A percentile compares a stretch with the other conserved stretches of the same genome.
phyloP scores from a whole-genome alignment of 2,888 invertebrate genomes.

The Pyrochroa serraticornis region DNA sequence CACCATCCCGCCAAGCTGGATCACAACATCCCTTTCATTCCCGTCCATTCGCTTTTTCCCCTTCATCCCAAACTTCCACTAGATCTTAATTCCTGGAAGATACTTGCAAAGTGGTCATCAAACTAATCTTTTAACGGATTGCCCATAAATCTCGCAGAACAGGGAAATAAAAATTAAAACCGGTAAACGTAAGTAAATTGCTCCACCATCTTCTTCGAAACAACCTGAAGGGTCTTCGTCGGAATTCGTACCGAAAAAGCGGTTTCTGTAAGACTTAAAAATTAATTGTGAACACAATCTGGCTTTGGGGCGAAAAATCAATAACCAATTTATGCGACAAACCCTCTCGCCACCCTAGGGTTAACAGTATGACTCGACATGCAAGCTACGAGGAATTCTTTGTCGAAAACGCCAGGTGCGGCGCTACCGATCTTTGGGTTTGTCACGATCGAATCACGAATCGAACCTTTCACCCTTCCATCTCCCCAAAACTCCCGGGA shows the following conservation, averaged over 20 bases:
- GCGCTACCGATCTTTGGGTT: not conserved
- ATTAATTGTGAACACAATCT: slow-evolving; percentile 21
- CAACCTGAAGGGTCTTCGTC: too few species aligned
- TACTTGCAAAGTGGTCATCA: too few species aligned
- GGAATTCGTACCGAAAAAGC: too few species aligned
- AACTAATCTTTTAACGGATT: too few species aligned
- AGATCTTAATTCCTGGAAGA: too few species aligned
- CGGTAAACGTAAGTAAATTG: too few species aligned
- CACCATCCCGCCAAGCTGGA: slow-evolving; percentile 5
- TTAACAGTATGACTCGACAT: not conserved
- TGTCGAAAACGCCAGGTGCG: not conserved
- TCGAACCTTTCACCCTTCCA: not conserved
- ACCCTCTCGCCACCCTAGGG: slow-evolving; percentile 8
- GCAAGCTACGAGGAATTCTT: not conserved
- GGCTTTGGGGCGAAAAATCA: slow-evolving; percentile 25
- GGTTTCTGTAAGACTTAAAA: not conserved
- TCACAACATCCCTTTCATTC: slow-evolving; percentile 1
- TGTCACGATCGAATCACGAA: too few species aligned
- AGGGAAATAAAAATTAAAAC: too few species aligned
- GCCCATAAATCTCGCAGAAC: too few species aligned
- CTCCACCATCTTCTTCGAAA: too few species aligned
- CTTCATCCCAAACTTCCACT: too few species aligned
- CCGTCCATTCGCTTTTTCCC: not conserved
- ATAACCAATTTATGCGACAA: slow-evolving; percentile 31
- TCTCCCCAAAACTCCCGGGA: not conserved